Base-by-base conservation (phyloP, 2,797 vertebrate genomes). In the Channallabes apus region DNA sequence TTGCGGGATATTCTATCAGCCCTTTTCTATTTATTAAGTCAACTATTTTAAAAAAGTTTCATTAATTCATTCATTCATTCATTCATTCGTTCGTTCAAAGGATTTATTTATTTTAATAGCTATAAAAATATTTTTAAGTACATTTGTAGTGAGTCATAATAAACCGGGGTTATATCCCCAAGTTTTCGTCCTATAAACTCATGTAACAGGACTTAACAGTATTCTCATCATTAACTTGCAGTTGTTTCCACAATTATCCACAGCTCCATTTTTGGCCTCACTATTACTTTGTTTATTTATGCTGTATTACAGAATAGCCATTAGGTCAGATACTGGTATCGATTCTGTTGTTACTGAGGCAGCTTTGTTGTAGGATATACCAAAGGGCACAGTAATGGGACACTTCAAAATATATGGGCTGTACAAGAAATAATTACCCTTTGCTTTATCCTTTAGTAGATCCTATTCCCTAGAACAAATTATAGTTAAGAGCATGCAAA, bases 241-340 rank as follows among this genome's bases (percentile, higher is more conserved):
- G 17, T 71, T 65, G 82, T 73, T 80, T 32, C 59, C 29, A 32
- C 61, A 80, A 73, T 83, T 83, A 65, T 35, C 76, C 46, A 2
- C 56, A 38, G 59, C 76, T 75, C 41, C 67, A n/a, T 61, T 75
- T n/a, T 68, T 80, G 76, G 69, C 68, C 69, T 67, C 69, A 46
- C 69, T 80, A 73, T 67, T 27, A 64, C 76, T 69, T 84, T 84
- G 76, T 84, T 84, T 86, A 84, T 84, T 84, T 86, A 67, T 84
- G 73, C 76, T 67, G 76, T 84, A 75, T 75, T 86, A 73, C 46
- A 80, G 58, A 65, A 17, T 59, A 65, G 86, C 79, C 86, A 84
- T 81, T 86, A 75, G 69, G 76, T 46, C 77, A 75, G 67, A 27
- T 68, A 76, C 82, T 75, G 51, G 24, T 86, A 86, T 86, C 32